These are phyloP conservation scores for Campylomormyrus tamandua DNA, from an alignment of 2,113 vertebrate species.

Conservation along the genomic window DNA sequence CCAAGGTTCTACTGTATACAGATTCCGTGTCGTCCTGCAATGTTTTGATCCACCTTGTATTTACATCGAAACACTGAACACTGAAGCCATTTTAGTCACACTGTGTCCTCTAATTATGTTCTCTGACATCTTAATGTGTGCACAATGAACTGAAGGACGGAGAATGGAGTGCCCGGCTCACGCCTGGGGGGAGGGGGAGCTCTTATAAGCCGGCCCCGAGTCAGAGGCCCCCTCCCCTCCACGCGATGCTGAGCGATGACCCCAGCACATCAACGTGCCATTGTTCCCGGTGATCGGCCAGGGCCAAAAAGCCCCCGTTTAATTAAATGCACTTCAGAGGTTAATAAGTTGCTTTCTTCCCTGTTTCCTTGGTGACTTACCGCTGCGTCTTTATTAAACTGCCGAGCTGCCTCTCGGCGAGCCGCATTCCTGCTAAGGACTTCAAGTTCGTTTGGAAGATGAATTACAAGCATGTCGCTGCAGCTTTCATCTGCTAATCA, in stretches of 20 bases:
- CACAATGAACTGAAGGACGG: constrained; percentile 24
- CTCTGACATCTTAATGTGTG: constrained; percentile 43
- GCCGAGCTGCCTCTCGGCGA: neutral
- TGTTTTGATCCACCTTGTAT: neutral
- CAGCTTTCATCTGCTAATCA: neutral
- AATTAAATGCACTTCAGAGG: constrained; percentile 13
- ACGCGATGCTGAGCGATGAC: neutral
- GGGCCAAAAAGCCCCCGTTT: neutral
- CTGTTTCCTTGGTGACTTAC: neutral
- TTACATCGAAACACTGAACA: constrained; percentile 19
- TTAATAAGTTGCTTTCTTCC: constrained; percentile 14
- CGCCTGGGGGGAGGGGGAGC: neutral
- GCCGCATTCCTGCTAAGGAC: neutral
- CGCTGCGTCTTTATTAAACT: neutral
- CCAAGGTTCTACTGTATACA: neutral
- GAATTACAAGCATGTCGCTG: neutral
- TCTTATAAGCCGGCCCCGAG: neutral
- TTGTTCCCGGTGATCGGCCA: neutral
- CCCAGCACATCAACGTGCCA: neutral
- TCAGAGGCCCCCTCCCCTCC: neutral
- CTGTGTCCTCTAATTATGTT: constrained; percentile 47
- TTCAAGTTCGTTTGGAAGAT: neutral
- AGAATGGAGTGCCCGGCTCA: neutral
- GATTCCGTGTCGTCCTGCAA: neutral
- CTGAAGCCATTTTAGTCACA: constrained; percentile 27